Evolutionary conservation across 2,797 vertebrate species (phyloP), one percentile per base, ranked within the genome.

Genomic region (Enteromius afrohamiltoni): DNA sequence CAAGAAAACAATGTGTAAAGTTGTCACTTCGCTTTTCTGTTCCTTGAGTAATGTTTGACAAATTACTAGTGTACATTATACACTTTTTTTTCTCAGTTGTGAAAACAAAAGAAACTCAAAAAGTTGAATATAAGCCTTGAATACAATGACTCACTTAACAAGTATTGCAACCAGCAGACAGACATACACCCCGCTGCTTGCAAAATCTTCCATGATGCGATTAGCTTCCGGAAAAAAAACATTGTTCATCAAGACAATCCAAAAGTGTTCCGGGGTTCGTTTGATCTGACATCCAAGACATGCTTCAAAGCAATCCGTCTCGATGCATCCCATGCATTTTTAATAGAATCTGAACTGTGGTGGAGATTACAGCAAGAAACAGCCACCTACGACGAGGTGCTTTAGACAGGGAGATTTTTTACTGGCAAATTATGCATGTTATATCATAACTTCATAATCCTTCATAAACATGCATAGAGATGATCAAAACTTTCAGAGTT

Each of bases 221-320:
- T 65, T 53, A 16, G 60, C 42, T 67, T 68, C 16, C 2, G 4
- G 17, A 49, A 62, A 26, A 31, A 77, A 64, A 78, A 65, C 31
- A 68, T 67, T 76, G 60, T 82, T 82, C 60, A 76, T 45, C 34
- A 76, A 75, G 47, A 82, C 45, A 65, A 82, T 75, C 60, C 64
- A 14, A 55, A 69, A 58, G 26, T 58, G 49, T 83, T 58, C 73
- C 29, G 26, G 37, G 3, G 40, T 60, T 69, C 74, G 69, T 83
- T 83, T 83, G 74, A 77, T 77, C 74, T 42, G 7, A 70, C 64
- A 70, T 69, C 64, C 49, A 60, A 83, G 74, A 23, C 73, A 69
- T 69, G 74, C 64, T 83, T 83, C 74, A 83, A 77, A 60, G 82
- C 47, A 83, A 77, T 47, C 47, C 47, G 3, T 68, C 73, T 67